Percentiles rank a stretch among this genome's conserved stretches.
These are phyloP conservation scores for Agrochola macilenta DNA, from an alignment of 2,888 invertebrate species.

Conservation along the genomic window DNA sequence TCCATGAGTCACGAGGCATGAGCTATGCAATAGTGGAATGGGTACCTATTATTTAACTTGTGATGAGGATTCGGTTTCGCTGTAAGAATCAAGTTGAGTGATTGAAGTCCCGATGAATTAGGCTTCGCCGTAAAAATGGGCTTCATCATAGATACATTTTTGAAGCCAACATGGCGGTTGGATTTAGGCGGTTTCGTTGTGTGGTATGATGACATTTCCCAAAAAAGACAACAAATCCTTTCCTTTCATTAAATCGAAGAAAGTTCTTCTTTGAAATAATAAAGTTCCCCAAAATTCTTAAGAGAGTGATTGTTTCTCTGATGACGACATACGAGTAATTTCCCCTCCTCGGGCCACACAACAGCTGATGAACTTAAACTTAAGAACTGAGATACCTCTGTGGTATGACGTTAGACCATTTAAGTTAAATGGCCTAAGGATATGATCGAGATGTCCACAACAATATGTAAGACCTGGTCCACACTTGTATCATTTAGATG, in stretches of 20 bases:
- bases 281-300: too few relatives aligned
- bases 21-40: background rate
- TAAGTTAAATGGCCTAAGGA: background rate
- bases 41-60: background rate
- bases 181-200: background rate
- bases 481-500: background rate
- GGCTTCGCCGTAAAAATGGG: background rate
- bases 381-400: background rate
- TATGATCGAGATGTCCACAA: background rate
- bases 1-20: slow-evolving; percentile 7
- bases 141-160: background rate
- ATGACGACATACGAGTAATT: too few relatives aligned
- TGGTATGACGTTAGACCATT: background rate
- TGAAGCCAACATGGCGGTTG: background rate
- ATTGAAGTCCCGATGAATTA: background rate
- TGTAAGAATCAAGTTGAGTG: background rate
- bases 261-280: background rate
- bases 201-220: background rate
- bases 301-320: too few relatives aligned
- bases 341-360: background rate
- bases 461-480: background rate
- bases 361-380: too few relatives aligned
- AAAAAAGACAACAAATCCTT: background rate
- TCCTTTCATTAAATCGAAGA: background rate
- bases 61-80: background rate